Conservation (phyloP, 2,113 vertebrate species). For the Vicugna pacos region DNA sequence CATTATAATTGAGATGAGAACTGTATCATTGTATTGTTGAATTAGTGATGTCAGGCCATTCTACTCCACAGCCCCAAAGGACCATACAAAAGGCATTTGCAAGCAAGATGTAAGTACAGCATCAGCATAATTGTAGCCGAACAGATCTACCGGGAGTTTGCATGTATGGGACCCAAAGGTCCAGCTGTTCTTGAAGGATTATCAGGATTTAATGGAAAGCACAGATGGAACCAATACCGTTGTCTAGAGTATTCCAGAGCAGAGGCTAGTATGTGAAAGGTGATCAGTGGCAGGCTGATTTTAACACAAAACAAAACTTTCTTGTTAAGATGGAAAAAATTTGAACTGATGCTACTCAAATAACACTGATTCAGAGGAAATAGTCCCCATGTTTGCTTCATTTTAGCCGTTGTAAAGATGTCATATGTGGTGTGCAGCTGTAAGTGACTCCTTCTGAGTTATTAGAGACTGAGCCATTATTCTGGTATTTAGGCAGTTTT, state of each 20-base stretch:
- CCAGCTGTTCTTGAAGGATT: conserved; percentile 89
- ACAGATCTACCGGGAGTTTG: conserved; percentile 72
- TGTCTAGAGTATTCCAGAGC: conserved; percentile 85
- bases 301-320: conserved; percentile 75
- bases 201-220: conserved; percentile 87
- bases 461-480: conserved; percentile 83
- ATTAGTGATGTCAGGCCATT: conserved; percentile 61
- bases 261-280: conserved; percentile 87
- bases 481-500: conserved; percentile 82
- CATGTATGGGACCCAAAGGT: conserved; percentile 70
- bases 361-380: conserved; percentile 77
- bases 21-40: conserved; percentile 13
- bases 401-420: conserved; percentile 83
- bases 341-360: conserved; percentile 40
- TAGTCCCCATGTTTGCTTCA: conserved; percentile 75
- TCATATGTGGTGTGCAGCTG: conserved; percentile 84
- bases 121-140: conserved; percentile 78
- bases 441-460: conserved; percentile 84
- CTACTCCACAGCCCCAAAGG: conserved; percentile 54
- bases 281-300: conserved; percentile 82
- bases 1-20: not conserved
- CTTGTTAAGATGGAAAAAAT: conserved; percentile 79
- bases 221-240: conserved; percentile 88
- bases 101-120: conserved; percentile 64
- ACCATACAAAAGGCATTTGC: conserved; percentile 71